These are phyloP conservation scores for Pseudochirops cupreus DNA, from an alignment of 2,797 vertebrate genomes.

Conservation along the genomic window DNA sequence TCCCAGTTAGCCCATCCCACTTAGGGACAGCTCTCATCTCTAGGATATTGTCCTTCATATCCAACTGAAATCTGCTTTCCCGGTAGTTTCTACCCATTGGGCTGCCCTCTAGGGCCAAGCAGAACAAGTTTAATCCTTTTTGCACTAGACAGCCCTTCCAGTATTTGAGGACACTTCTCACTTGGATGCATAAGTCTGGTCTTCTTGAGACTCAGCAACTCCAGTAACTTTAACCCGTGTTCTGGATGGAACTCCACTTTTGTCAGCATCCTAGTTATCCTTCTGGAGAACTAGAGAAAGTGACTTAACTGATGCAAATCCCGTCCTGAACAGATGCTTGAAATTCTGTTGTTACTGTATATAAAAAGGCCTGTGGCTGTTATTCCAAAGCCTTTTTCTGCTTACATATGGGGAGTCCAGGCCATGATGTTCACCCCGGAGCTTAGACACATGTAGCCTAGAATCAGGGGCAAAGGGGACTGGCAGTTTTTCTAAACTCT, in stretches of 20 bases:
- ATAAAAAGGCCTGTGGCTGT: background rate
- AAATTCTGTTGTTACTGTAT: background rate
- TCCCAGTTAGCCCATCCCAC: background rate
- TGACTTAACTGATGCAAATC: background rate
- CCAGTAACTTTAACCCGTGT: background rate
- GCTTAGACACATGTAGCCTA: background rate
- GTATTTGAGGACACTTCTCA: background rate
- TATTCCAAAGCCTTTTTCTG: background rate
- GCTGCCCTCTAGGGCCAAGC: background rate
- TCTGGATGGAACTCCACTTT: background rate
- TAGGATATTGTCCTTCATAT: background rate
- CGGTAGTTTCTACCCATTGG: background rate
- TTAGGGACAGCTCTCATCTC: background rate
- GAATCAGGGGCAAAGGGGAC: background rate
- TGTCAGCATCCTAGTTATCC: background rate
- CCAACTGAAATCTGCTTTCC: background rate
- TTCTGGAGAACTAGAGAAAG: background rate
- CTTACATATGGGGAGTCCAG: background rate
- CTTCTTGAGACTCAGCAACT: background rate
- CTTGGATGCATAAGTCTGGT: background rate
- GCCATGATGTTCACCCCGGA: background rate
- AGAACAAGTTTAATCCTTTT: background rate
- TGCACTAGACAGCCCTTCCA: background rate
- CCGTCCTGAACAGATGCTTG: background rate
- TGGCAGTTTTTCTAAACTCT: background rate